phyloP scores from a whole-genome alignment of 2,113 vertebrate genomes.

The Pelodiscus sinensis region DNA sequence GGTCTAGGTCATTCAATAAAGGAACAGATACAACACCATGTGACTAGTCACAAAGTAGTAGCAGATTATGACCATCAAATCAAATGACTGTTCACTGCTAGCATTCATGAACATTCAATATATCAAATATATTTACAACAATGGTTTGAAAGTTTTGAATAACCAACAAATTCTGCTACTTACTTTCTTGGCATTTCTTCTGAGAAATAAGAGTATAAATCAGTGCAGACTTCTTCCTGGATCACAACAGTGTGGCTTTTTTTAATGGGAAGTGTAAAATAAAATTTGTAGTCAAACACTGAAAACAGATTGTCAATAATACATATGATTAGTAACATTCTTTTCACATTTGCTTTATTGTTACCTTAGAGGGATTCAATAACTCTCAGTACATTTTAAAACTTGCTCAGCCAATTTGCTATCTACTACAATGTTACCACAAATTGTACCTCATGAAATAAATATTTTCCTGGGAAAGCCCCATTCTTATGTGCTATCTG shows the following conservation, averaged over 20 bases:
- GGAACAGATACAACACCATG: neutral
- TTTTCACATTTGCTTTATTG: neutral
- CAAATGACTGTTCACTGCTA: neutral
- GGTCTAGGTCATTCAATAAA: neutral
- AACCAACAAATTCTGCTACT: neutral
- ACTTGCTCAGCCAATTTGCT: conserved; percentile 18
- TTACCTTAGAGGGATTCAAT: conserved; percentile 27
- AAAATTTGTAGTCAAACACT: neutral
- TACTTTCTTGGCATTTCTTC: neutral
- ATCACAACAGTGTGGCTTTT: neutral
- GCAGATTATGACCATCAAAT: neutral
- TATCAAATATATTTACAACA: neutral
- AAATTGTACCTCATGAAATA: conserved; percentile 4
- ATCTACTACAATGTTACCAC: neutral
- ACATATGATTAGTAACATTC: neutral
- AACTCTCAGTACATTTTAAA: conserved; percentile 30
- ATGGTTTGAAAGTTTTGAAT: neutral
- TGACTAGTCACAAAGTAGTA: neutral
- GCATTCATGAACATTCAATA: neutral
- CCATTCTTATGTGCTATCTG: neutral
- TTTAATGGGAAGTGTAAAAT: conserved; percentile 22
- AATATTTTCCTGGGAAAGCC: neutral
- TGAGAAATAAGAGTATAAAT: neutral
- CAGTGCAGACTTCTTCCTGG: neutral
- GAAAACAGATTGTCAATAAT: neutral